Conservation (phyloP, 2,888 invertebrate genomes). For the Poecilobothrus nobilitatus region DNA sequence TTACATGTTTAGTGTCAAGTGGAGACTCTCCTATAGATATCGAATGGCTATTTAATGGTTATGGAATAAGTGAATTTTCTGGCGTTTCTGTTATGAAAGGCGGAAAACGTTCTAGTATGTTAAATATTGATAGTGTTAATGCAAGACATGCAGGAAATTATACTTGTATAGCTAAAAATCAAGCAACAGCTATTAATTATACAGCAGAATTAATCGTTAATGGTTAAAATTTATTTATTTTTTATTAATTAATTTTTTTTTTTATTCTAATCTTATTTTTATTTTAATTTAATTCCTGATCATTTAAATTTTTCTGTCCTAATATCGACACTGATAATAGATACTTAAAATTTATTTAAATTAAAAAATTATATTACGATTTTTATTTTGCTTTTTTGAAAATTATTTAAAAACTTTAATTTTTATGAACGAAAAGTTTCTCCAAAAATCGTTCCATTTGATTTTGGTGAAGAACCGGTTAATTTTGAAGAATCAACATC, state of each 20-base stretch:
- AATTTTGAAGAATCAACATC: slow-evolving; percentile 64
- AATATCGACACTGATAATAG: too few species aligned
- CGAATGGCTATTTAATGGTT: slow-evolving; percentile 48
- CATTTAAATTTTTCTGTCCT: background rate
- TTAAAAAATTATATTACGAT: too few species aligned
- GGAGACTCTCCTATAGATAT: slow-evolving; percentile 59
- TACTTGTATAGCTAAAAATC: slow-evolving; percentile 64
- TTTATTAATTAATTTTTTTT: background rate
- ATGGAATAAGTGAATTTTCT: slow-evolving; percentile 38
- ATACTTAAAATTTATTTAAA: too few species aligned
- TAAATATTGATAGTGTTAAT: slow-evolving; percentile 55
- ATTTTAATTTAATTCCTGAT: too few species aligned
- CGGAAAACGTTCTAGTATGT: slow-evolving; percentile 53
- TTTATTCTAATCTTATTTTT: background rate
- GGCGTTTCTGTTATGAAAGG: slow-evolving; percentile 45
- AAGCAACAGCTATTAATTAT: slow-evolving; percentile 58
- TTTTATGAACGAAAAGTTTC: slow-evolving; percentile 49
- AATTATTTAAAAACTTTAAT: too few species aligned
- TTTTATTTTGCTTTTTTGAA: too few species aligned
- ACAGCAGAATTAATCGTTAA: slow-evolving; percentile 63
- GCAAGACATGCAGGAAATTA: slow-evolving; percentile 64
- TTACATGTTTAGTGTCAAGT: slow-evolving; percentile 52
- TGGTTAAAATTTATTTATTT: slow-evolving; percentile 42
- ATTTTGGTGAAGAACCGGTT: slow-evolving; percentile 63
- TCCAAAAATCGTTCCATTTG: slow-evolving; percentile 67